Evolutionary conservation across 2,797 vertebrate species (phyloP).

Genomic region (Morelia viridis): DNA sequence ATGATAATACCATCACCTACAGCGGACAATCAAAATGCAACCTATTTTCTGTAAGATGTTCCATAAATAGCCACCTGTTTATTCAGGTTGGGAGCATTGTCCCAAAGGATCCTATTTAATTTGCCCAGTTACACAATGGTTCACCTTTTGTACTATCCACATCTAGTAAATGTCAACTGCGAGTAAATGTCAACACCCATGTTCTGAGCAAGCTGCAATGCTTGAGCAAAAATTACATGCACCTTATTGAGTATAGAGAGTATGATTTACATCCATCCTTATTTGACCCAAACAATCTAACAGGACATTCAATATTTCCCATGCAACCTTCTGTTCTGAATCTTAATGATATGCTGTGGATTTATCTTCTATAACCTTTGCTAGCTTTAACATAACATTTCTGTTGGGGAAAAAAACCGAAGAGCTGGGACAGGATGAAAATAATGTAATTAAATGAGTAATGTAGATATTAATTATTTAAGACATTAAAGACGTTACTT

Average conservation of each 20-base stretch:
- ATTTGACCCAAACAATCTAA: constrained; percentile 36
- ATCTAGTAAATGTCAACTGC: constrained; percentile 17
- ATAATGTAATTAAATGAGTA: not conserved
- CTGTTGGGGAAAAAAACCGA: constrained; percentile 31
- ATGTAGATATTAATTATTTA: not conserved
- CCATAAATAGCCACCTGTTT: not conserved
- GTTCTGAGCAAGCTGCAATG: constrained; percentile 4
- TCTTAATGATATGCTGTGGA: constrained; percentile 43
- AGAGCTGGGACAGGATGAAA: not conserved
- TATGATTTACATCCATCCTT: constrained; percentile 23
- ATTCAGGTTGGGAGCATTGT: not conserved
- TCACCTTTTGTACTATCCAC: constrained; percentile 4
- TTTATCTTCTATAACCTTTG: not conserved
- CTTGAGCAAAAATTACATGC: constrained; percentile 39
- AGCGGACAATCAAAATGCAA: not conserved
- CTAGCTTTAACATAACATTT: constrained; percentile 34
- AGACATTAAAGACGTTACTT: not conserved
- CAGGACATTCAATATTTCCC: constrained; percentile 32
- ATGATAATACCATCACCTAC: not conserved
- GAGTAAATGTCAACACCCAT: not conserved
- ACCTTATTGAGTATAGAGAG: constrained; percentile 19
- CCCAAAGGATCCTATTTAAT: constrained; percentile 25
- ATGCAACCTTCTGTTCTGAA: constrained; percentile 45
- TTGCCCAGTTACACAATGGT: constrained; percentile 30
- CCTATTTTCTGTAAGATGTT: not conserved